Evolutionary conservation across 2,797 vertebrate species (phyloP).

Genomic region (Mionectes olivaceus): DNA sequence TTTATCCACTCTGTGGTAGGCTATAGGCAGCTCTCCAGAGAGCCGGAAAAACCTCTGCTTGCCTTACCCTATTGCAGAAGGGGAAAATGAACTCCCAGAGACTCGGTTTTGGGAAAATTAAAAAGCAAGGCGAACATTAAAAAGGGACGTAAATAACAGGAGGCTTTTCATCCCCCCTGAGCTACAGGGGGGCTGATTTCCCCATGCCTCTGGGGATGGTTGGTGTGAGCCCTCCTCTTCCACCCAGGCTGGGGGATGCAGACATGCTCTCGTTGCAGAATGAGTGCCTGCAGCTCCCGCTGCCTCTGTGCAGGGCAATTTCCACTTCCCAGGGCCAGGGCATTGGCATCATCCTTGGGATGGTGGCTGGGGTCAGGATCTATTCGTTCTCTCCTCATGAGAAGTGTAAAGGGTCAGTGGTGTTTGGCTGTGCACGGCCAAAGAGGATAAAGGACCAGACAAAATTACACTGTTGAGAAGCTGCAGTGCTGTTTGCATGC

Average conservation of each 20-base stretch:
- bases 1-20: slow-evolving; percentile 55
- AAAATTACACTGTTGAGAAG: neutral
- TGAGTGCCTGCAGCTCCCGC: fast-evolving
- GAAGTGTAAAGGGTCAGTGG: fast-evolving
- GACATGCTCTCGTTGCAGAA: neutral
- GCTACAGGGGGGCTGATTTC: neutral
- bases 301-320: neutral
- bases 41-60: neutral
- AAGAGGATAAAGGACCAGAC: neutral
- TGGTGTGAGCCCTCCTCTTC: neutral
- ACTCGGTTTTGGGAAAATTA: neutral
- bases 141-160: neutral
- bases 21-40: slow-evolving; percentile 53
- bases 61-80: neutral
- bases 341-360: neutral
- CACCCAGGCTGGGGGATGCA: neutral
- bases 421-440: neutral
- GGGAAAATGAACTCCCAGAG: neutral
- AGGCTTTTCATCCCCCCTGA: neutral
- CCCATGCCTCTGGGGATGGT: neutral
- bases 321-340: fast-evolving
- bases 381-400: fast-evolving
- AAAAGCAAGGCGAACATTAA: neutral
- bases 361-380: neutral
- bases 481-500: neutral